These are phyloP conservation scores for Alca torda DNA, from an alignment of 2,797 vertebrate genomes.

Conservation along the genomic window DNA sequence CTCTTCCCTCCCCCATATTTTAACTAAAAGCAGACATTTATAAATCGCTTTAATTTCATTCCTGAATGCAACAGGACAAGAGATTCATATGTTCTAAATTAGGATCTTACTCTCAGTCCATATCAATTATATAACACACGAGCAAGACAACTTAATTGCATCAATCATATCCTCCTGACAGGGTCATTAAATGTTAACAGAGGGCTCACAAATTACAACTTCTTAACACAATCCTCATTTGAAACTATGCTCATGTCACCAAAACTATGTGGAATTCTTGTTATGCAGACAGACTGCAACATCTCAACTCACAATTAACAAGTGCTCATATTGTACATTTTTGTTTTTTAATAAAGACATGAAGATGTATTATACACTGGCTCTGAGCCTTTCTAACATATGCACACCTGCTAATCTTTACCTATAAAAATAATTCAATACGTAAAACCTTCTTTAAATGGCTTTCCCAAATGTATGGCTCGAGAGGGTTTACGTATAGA, in stretches of 20 bases:
- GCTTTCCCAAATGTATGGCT: background rate
- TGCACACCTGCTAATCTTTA: background rate
- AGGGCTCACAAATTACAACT: slow-evolving; percentile 72
- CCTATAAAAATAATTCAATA: background rate
- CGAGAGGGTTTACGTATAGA: background rate
- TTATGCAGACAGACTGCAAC: background rate
- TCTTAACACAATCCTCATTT: slow-evolving; percentile 67
- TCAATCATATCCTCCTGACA: slow-evolving; percentile 80
- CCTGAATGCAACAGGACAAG: slow-evolving; percentile 82
- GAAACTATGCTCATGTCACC: slow-evolving; percentile 22
- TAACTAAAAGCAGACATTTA: slow-evolving; percentile 79
- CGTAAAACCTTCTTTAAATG: background rate
- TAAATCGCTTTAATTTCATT: slow-evolving; percentile 84
- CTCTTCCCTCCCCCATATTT: slow-evolving; percentile 41
- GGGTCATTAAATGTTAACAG: slow-evolving; percentile 79
- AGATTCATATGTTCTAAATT: slow-evolving; percentile 86
- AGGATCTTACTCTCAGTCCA: slow-evolving; percentile 84
- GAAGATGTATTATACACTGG: background rate
- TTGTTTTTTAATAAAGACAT: background rate
- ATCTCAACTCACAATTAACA: background rate
- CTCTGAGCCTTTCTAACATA: background rate
- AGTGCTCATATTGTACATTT: background rate
- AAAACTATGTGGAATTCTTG: slow-evolving; percentile 28
- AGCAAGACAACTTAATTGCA: slow-evolving; percentile 84
- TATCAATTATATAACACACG: slow-evolving; percentile 89